These are phyloP conservation scores for Papilio helenus DNA, from an alignment of 1,140 invertebrate genomes.

Conservation along the genomic window DNA sequence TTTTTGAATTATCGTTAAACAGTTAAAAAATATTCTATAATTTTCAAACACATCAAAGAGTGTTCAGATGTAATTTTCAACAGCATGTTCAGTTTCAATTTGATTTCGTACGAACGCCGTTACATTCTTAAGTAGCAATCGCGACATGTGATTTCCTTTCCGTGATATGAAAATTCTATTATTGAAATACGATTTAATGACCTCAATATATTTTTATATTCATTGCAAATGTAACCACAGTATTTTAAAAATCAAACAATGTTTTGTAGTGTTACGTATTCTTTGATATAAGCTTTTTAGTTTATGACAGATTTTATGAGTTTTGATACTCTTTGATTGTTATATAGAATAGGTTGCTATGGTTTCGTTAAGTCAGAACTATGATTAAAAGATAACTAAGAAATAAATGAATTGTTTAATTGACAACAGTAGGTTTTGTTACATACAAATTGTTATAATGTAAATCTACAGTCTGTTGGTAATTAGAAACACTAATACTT, in stretches of 20 bases:
- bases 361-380: too few species aligned
- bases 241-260: not conserved
- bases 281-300: too few species aligned
- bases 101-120: conserved; percentile 62
- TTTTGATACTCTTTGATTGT: too few species aligned
- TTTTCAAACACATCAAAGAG: conserved; percentile 5
- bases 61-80: conserved; percentile 57
- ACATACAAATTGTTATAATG: too few species aligned
- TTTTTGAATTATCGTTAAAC: not conserved
- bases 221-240: not conserved
- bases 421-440: too few species aligned
- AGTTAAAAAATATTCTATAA: not conserved
- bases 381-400: too few species aligned
- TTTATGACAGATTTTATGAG: too few species aligned
- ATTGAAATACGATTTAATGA: conserved; percentile 18
- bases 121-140: conserved; percentile 73
- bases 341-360: too few species aligned
- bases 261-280: too few species aligned
- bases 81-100: conserved; percentile 64
- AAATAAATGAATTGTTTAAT: too few species aligned
- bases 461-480: too few species aligned
- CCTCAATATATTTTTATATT: not conserved
- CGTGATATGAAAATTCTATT: conserved; percentile 31
- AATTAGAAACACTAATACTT: too few species aligned
- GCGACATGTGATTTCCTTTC: conserved; percentile 56